Percentiles rank a stretch among this genome's conserved stretches.
Evolutionary conservation across 2,797 vertebrate species (phyloP).

Genomic region (Acomys russatus): DNA sequence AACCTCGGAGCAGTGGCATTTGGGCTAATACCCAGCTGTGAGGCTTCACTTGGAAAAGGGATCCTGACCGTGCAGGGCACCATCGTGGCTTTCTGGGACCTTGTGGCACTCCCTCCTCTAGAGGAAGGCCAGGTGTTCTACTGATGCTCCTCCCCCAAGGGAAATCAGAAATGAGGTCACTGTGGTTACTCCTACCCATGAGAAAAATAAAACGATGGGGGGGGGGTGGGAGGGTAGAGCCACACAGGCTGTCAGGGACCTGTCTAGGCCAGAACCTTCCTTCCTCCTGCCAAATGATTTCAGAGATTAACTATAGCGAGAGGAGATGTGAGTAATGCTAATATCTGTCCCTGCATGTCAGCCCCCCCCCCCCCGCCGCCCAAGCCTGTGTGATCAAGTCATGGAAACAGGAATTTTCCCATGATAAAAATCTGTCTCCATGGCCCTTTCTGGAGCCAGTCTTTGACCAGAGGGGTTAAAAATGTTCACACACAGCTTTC

Average conservation of each 20-base stretch:
- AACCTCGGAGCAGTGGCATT: background rate
- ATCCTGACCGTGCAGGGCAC: background rate
- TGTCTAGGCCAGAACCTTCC: background rate
- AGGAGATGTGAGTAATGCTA: background rate
- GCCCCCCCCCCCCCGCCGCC: background rate
- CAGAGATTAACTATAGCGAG: background rate
- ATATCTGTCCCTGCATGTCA: no score
- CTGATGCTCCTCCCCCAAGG: background rate
- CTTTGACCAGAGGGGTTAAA: background rate
- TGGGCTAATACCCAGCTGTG: background rate
- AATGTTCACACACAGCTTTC: background rate
- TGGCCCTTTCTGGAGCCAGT: background rate
- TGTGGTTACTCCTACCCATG: background rate
- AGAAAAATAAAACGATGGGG: background rate
- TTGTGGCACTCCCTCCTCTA: background rate
- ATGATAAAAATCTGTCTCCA: background rate
- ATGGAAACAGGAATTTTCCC: background rate
- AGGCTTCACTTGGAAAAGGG: constrained; percentile 14
- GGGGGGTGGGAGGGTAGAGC: no score
- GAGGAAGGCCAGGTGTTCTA: background rate
- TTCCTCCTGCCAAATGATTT: background rate
- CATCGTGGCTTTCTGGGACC: background rate
- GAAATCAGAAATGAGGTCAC: background rate
- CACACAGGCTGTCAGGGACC: background rate
- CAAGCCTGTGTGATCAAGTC: background rate